A percentile compares a stretch with the other conserved stretches of the same genome.
phyloP scores from a whole-genome alignment of 2,888 invertebrate genomes.

The Cerastis leucographa region DNA sequence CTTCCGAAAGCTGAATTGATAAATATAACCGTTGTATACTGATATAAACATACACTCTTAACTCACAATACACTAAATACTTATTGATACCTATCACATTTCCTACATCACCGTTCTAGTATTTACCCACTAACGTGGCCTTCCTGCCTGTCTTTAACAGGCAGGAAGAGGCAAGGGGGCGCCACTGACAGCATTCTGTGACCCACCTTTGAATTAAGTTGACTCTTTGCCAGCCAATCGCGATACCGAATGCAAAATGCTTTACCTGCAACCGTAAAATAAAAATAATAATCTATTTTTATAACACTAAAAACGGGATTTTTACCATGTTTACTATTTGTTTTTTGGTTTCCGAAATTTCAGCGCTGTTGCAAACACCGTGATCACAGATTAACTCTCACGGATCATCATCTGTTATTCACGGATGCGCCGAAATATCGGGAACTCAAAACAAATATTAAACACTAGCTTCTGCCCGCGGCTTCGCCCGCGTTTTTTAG shows the following conservation, averaged over 20 bases:
- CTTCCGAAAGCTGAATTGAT: neutral
- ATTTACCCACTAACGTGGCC: neutral
- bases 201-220: constrained; percentile 14
- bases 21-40: neutral
- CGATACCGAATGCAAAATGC: neutral
- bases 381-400: neutral
- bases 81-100: neutral
- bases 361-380: neutral
- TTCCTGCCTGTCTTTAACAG: neutral
- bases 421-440: no score
- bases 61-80: neutral
- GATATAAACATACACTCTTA: neutral
- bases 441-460: no score
- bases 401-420: neutral
- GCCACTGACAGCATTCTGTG: neutral
- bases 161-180: neutral
- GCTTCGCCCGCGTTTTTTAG: no score
- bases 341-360: neutral
- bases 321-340: no score
- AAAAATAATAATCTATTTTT: no score
- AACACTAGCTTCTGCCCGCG: no score
- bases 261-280: neutral
- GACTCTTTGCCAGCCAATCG: constrained; percentile 20
- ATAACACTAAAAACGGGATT: no score
- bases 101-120: constrained; percentile 6